A percentile compares a stretch with the other conserved stretches of the same genome.
Conservation (phyloP, 2,797 vertebrate genomes). For the Anguilla marmorata region DNA sequence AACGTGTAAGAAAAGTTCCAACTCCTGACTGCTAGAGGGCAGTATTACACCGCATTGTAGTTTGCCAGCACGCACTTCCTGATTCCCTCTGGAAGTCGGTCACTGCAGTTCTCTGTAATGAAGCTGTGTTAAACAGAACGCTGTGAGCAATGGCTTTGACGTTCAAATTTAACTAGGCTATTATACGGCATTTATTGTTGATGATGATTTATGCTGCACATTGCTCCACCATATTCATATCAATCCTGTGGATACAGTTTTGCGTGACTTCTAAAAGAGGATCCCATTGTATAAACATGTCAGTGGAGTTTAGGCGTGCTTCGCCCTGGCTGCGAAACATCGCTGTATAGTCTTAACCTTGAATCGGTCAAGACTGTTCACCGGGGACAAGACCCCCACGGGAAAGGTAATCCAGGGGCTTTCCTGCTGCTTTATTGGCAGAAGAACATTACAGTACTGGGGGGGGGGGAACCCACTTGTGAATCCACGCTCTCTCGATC, state of each 20-base stretch:
- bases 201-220: neutral
- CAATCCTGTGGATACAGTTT: neutral
- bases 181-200: neutral
- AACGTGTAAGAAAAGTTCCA: neutral
- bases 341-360: neutral
- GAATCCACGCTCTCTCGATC: no score
- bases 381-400: neutral
- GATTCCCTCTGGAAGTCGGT: neutral
- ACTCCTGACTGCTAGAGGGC: slow-evolving; percentile 7
- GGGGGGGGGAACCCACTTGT: no score
- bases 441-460: neutral
- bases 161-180: neutral
- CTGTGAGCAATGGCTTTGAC: neutral
- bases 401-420: neutral
- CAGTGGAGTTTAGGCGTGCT: neutral
- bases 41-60: neutral
- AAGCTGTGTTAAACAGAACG: neutral
- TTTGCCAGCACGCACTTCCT: neutral
- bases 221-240: neutral
- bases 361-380: neutral
- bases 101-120: neutral
- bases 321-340: neutral
- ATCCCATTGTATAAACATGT: neutral
- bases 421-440: neutral
- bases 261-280: neutral